Evolutionary conservation across 2,888 invertebrate species (phyloP).

Genomic region (Chydorus sphaericus): DNA sequence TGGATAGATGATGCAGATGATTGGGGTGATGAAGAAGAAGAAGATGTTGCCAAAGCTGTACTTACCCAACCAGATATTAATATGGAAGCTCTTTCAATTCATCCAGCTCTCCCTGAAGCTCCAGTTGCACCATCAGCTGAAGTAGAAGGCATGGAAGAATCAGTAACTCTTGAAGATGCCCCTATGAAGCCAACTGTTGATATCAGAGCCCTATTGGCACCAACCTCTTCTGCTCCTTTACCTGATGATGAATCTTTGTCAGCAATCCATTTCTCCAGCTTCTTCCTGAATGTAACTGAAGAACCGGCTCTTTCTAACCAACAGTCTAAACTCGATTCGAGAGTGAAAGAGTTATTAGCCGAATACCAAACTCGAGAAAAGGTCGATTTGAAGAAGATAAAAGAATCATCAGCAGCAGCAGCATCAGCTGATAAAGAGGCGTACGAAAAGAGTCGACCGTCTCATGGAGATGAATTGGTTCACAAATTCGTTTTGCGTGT

Average conservation of each 20-base stretch:
- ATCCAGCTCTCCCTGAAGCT: background rate
- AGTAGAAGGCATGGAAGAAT: conserved; percentile 60
- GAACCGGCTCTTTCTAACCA: conserved; percentile 2
- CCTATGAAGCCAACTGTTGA: conserved; percentile 9
- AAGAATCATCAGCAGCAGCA: background rate
- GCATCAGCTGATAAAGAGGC: conserved; percentile 26
- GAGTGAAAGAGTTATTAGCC: conserved; percentile 8
- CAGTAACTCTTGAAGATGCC: conserved; percentile 28
- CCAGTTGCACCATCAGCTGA: conserved; percentile 48
- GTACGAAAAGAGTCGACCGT: conserved; percentile 63
- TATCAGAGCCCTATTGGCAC: background rate
- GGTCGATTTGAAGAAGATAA: background rate
- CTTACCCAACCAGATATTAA: background rate
- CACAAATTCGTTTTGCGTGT: conserved; percentile 60
- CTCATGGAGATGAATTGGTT: conserved; percentile 69
- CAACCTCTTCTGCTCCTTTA: background rate
- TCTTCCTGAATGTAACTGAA: conserved; percentile 11
- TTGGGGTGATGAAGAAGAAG: conserved; percentile 48
- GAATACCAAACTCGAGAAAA: conserved; percentile 13
- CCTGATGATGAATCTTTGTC: background rate
- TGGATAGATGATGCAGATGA: conserved; percentile 68
- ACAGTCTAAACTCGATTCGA: background rate
- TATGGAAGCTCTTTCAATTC: no score
- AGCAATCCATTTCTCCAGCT: conserved; percentile 6
- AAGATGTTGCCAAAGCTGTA: conserved; percentile 2